Evolutionary conservation across 1,140 invertebrate genomes (phyloP).

Genomic region (Diorhabda sublineata): DNA sequence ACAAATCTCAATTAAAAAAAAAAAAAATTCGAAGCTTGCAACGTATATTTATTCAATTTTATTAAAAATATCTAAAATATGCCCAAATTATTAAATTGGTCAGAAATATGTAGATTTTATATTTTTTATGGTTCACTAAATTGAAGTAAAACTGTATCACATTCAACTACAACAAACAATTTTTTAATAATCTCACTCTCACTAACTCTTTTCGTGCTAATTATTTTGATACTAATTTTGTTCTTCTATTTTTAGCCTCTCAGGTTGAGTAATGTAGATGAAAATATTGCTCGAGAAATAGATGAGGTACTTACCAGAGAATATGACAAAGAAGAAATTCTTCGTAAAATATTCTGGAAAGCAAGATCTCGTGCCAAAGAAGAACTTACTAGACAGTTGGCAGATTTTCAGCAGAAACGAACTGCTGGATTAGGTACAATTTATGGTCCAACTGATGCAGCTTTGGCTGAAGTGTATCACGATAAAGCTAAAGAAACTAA

Average conservation of each 20-base stretch:
- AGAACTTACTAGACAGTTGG: constrained; percentile 79
- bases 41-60: too few species aligned
- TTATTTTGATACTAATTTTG: neutral
- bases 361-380: constrained; percentile 79
- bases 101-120: too few species aligned
- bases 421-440: constrained; percentile 85
- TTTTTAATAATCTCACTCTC: too few species aligned
- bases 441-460: constrained; percentile 81
- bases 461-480: constrained; percentile 72
- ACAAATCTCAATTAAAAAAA: too few species aligned
- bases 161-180: too few species aligned
- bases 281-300: constrained; percentile 82
- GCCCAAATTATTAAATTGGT: too few species aligned
- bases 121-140: too few species aligned
- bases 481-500: constrained; percentile 76
- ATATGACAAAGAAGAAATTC: constrained; percentile 81
- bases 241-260: constrained; percentile 63
- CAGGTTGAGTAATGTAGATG: constrained; percentile 77
- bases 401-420: constrained; percentile 85
- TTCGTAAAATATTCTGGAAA: constrained; percentile 84
- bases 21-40: too few species aligned
- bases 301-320: constrained; percentile 78
- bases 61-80: too few species aligned
- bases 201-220: too few species aligned
- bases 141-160: too few species aligned